A percentile compares a stretch with the other conserved stretches of the same genome.
Evolutionary conservation across 2,888 invertebrate genomes (phyloP).

Genomic region (Choreutis nemorana): DNA sequence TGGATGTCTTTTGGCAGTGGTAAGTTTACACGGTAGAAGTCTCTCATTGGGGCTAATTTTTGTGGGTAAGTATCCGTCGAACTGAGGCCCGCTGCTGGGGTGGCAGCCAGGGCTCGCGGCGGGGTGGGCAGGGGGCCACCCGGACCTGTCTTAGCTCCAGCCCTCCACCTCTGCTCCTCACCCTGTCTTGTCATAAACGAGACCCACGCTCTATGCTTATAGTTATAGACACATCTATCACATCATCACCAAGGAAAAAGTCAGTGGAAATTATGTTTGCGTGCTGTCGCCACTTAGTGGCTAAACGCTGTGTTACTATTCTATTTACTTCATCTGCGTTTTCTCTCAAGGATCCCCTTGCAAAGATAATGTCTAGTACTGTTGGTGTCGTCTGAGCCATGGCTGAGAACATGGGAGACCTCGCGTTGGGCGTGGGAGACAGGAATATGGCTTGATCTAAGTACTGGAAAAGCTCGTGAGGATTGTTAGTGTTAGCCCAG

Average conservation of each 20-base stretch:
- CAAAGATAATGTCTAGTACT: conserved; percentile 67
- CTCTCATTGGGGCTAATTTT: neutral
- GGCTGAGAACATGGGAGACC: conserved; percentile 67
- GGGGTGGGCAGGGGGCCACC: conserved; percentile 1
- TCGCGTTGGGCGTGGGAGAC: conserved; percentile 40
- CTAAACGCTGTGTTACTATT: conserved; percentile 73
- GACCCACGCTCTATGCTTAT: conserved; percentile 46
- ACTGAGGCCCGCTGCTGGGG: conserved; percentile 4
- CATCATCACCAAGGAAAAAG: conserved; percentile 75
- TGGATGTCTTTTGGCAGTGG: conserved; percentile 2
- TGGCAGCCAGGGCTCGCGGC: conserved; percentile 8
- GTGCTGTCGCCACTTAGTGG: conserved; percentile 70
- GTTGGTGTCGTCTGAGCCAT: conserved; percentile 80
- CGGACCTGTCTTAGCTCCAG: conserved; percentile 18
- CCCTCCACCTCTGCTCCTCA: conserved; percentile 34
- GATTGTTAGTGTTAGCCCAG: conserved; percentile 68
- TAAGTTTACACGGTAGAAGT: neutral
- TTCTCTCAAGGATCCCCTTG: conserved; percentile 68
- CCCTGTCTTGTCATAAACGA: conserved; percentile 44
- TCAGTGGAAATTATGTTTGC: conserved; percentile 79
- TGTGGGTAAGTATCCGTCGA: neutral
- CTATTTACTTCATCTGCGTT: conserved; percentile 74
- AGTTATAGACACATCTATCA: conserved; percentile 72
- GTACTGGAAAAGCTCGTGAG: conserved; percentile 37
- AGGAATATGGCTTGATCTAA: conserved; percentile 43